Conservation (phyloP, 2,113 vertebrate species). For the Laticauda colubrina region DNA sequence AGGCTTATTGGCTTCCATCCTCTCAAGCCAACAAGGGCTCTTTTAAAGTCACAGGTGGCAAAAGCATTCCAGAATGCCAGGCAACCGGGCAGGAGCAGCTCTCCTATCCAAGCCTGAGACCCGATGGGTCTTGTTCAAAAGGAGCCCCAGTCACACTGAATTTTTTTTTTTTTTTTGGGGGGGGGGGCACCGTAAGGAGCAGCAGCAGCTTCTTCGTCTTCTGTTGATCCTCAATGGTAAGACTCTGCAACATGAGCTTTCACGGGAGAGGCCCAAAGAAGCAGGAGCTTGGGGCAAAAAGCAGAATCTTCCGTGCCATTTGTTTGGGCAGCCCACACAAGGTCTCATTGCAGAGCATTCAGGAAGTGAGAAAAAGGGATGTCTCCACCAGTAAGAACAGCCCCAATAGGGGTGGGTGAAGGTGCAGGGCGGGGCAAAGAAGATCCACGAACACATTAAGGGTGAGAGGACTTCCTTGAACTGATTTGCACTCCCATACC, state of each 20-base stretch:
- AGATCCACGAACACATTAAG: not conserved
- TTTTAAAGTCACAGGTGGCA: not conserved
- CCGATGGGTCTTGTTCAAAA: not conserved
- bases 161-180: no score
- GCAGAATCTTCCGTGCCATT: no score
- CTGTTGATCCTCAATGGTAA: not conserved
- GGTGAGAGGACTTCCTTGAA: not conserved
- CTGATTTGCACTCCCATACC: not conserved
- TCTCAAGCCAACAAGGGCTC: no score
- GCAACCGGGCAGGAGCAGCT: not conserved
- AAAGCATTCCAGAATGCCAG: not conserved
- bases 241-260: not conserved
- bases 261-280: not conserved
- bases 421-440: not conserved
- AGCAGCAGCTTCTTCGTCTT: not conserved
- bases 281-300: not conserved
- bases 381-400: not conserved
- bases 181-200: not conserved
- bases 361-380: not conserved
- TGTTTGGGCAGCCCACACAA: not conserved
- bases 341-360: not conserved
- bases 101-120: not conserved
- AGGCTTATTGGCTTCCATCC: no score
- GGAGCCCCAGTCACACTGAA: not conserved
- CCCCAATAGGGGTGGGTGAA: not conserved